A percentile compares a stretch with the other conserved stretches of the same genome.
Conservation (phyloP, 2,113 vertebrate genomes). For the Equus quagga region DNA sequence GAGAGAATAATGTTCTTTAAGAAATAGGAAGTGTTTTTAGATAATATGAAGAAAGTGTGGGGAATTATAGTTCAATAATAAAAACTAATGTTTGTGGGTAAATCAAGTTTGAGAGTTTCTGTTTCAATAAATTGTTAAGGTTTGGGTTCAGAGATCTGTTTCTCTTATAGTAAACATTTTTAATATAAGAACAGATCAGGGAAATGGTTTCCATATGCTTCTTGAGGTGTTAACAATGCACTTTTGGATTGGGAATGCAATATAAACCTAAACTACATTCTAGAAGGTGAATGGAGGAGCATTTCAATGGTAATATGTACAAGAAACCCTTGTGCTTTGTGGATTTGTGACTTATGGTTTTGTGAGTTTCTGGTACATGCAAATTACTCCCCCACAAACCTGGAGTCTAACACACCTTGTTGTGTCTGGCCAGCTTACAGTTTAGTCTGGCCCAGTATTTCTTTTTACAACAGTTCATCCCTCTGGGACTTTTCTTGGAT, state of each 20-base stretch:
- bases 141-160: constrained; percentile 69
- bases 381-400: constrained; percentile 53
- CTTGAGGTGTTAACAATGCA: constrained; percentile 73
- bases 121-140: constrained; percentile 68
- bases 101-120: constrained; percentile 70
- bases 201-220: constrained; percentile 76
- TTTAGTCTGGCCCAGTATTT: constrained; percentile 49
- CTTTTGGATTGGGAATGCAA: constrained; percentile 73
- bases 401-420: constrained; percentile 54
- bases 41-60: constrained; percentile 49
- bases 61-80: constrained; percentile 59
- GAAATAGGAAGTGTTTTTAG: constrained; percentile 63
- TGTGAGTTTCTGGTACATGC: constrained; percentile 73
- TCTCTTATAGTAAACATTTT: constrained; percentile 72
- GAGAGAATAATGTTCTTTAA: constrained; percentile 49
- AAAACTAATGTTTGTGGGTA: constrained; percentile 61
- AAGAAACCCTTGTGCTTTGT: constrained; percentile 70
- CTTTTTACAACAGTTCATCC: constrained; percentile 50
- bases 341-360: constrained; percentile 66
- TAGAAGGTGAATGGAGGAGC: constrained; percentile 57
- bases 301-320: constrained; percentile 56
- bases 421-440: constrained; percentile 41
- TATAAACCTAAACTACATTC: constrained; percentile 64
- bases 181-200: constrained; percentile 68
- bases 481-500: constrained; percentile 46